Evolutionary conservation across 2,797 vertebrate genomes (phyloP).

Genomic region (Echeneis naucrates): DNA sequence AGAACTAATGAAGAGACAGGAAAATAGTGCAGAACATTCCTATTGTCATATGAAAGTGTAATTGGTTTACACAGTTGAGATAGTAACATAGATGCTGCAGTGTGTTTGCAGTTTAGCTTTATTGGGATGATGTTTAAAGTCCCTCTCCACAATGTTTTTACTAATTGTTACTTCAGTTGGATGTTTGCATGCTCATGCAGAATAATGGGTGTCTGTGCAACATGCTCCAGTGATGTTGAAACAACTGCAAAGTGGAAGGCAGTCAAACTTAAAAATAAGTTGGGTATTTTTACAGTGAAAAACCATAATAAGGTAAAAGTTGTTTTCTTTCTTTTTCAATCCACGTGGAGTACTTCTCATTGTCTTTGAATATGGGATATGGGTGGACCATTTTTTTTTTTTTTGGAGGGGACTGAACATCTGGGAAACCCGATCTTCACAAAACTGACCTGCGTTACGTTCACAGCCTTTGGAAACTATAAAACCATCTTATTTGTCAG

Average conservation of each 20-base stretch:
- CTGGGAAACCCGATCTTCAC: background rate
- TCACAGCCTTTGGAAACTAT: constrained; percentile 5
- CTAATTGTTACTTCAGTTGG: background rate
- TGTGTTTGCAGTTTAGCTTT: background rate
- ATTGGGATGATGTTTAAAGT: background rate
- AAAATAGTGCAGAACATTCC: constrained; percentile 44
- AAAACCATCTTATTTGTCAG: background rate
- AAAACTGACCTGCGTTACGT: background rate
- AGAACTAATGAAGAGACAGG: background rate
- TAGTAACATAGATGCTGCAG: background rate
- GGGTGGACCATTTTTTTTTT: background rate
- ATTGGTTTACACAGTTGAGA: background rate
- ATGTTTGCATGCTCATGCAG: background rate
- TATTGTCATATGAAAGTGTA: constrained; percentile 1
- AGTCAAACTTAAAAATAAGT: no score
- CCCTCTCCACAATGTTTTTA: background rate
- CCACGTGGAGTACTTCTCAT: background rate
- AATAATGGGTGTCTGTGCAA: background rate
- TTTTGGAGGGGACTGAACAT: no score
- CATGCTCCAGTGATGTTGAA: background rate
- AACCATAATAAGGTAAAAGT: background rate
- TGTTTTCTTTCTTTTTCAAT: no score
- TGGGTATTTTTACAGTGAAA: background rate
- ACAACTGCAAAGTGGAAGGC: background rate
- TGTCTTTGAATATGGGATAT: background rate